phyloP scores from a whole-genome alignment of 2,888 invertebrate genomes.

The Nephrotoma guestfalica region DNA sequence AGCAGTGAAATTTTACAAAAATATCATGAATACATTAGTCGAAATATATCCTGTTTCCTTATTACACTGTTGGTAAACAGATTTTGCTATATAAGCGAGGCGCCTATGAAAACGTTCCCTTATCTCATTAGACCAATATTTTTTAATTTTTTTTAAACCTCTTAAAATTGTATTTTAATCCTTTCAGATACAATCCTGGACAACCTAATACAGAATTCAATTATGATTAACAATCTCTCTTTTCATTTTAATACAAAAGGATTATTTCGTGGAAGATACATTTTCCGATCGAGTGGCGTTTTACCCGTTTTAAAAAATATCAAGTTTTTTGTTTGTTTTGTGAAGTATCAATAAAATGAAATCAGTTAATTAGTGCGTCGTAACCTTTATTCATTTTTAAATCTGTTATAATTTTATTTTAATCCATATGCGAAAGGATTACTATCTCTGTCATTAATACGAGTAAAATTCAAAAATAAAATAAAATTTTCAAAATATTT shows the following conservation, averaged over 20 bases:
- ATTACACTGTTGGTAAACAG: no score
- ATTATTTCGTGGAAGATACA: background rate
- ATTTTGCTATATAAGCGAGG: no score
- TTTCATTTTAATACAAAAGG: background rate
- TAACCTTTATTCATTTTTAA: background rate
- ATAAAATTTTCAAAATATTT: background rate
- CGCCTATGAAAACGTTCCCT: no score
- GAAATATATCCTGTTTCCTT: no score
- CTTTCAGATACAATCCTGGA: no score
- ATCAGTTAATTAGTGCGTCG: background rate
- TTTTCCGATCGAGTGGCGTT: background rate
- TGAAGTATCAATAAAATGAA: background rate
- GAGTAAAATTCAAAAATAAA: background rate
- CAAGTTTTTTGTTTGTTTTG: background rate
- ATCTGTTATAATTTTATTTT: background rate
- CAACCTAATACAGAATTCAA: no score
- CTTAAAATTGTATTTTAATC: no score
- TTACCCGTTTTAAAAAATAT: background rate
- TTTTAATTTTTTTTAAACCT: no score
- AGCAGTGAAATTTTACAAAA: no score
- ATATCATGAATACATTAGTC: no score
- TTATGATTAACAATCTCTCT: no score
- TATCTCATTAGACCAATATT: no score
- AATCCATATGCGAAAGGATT: background rate
- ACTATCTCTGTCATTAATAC: background rate